phyloP scores from a whole-genome alignment of 2,888 invertebrate genomes.

The Drosophila siamana region DNA sequence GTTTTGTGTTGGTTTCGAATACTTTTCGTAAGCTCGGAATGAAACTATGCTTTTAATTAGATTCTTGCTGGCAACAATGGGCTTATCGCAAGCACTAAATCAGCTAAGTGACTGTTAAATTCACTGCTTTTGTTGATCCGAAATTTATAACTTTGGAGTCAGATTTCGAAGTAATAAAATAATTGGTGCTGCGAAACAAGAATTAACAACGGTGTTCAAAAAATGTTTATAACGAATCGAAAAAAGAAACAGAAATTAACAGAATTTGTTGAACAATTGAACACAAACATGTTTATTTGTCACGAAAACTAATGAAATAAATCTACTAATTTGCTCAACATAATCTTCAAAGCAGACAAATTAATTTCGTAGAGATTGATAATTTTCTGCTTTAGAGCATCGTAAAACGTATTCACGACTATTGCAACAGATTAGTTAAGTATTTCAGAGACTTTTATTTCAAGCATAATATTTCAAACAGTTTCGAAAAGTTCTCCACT shows the following conservation, averaged over 20 bases:
- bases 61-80: not conserved
- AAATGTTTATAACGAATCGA: no score
- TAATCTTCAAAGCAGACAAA: not conserved
- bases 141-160: not conserved
- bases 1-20: not conserved
- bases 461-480: not conserved
- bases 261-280: no score
- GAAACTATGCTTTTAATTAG: not conserved
- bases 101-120: conserved; percentile 2
- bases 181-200: not conserved
- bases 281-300: not conserved
- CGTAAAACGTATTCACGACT: not conserved
- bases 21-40: not conserved
- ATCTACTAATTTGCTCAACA: not conserved
- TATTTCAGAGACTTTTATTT: not conserved
- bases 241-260: no score
- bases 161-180: conserved; percentile 1
- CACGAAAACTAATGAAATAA: not conserved
- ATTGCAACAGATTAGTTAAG: not conserved
- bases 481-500: conserved; percentile 4
- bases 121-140: not conserved
- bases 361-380: not conserved
- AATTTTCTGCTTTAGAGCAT: not conserved
- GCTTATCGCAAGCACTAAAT: not conserved
- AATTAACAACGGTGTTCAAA: not conserved